Evolutionary conservation across 37 sponge, comb jelly and placozoan species (phyloP).

Genomic region (Geodia barretti): DNA sequence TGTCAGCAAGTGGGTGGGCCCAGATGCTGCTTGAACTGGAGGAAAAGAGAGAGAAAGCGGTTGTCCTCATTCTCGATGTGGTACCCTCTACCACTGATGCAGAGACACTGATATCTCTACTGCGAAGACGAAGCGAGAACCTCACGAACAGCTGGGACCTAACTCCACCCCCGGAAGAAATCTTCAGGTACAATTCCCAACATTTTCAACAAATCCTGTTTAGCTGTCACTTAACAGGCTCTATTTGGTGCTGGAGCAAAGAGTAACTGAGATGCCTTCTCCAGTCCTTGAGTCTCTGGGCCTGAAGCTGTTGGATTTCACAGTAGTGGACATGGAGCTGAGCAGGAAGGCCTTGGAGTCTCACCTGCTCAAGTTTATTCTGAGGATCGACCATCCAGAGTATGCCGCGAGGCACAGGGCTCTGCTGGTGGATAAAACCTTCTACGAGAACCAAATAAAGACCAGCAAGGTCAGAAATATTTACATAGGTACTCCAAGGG

Average conservation of each 20-base stretch:
- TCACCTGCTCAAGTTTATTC: slow-evolving; percentile 31
- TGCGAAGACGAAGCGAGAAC: background rate
- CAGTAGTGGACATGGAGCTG: slow-evolving; percentile 41
- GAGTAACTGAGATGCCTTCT: background rate
- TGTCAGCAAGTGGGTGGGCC: background rate
- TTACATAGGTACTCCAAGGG: background rate
- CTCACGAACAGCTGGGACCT: background rate
- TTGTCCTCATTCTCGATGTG: background rate
- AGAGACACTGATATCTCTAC: background rate
- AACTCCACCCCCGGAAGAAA: background rate
- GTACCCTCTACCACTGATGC: background rate
- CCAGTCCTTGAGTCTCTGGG: background rate
- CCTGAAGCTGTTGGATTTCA: background rate
- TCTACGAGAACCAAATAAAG: slow-evolving; percentile 51
- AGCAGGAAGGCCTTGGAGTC: slow-evolving; percentile 35
- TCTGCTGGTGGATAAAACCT: slow-evolving; percentile 46
- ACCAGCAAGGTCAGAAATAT: slow-evolving; percentile 12
- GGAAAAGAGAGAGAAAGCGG: background rate
- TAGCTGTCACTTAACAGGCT: slow-evolving; percentile 27
- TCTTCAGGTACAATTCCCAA: background rate
- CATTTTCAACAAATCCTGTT: background rate
- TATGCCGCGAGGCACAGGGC: slow-evolving; percentile 32
- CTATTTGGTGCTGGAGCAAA: slow-evolving; percentile 26
- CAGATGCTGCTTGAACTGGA: background rate
- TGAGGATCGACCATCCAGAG: slow-evolving; percentile 34